Evolutionary conservation across 1,140 invertebrate genomes (phyloP).

Genomic region (Coptotermes formosanus): DNA sequence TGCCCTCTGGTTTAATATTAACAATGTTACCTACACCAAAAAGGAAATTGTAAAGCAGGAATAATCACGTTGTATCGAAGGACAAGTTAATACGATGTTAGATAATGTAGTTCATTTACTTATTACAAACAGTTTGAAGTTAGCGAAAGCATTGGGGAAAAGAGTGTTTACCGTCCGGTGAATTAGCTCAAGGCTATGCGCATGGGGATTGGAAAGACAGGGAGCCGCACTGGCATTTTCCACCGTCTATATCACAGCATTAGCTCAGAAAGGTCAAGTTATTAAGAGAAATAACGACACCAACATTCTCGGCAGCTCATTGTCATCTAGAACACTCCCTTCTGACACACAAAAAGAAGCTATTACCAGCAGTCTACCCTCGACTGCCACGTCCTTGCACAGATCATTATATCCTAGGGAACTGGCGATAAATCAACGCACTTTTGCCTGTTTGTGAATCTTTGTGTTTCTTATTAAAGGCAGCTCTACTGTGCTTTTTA

Average conservation of each 20-base stretch:
- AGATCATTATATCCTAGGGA: constrained; percentile 1
- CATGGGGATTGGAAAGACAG: neutral
- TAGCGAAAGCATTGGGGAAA: neutral
- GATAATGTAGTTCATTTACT: neutral
- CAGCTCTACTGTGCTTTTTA: neutral
- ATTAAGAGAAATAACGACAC: constrained; percentile 9
- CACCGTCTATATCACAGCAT: neutral
- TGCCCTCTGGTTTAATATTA: no score
- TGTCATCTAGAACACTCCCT: neutral
- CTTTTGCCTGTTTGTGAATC: constrained; percentile 11
- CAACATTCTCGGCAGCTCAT: neutral
- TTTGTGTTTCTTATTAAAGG: neutral
- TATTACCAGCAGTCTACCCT: neutral
- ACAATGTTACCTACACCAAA: no score
- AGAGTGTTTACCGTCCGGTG: neutral
- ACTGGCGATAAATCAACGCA: neutral
- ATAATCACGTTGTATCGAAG: no score
- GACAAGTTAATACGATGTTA: neutral
- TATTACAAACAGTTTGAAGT: neutral
- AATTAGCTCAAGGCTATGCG: neutral
- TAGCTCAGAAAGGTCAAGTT: constrained; percentile 4
- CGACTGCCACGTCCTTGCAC: neutral
- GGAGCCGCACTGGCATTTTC: neutral
- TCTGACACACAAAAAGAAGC: neutral
- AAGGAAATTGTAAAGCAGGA: no score